These are phyloP conservation scores for Peromyscus nudipes DNA, from an alignment of 2,797 vertebrate genomes.

Conservation along the genomic window DNA sequence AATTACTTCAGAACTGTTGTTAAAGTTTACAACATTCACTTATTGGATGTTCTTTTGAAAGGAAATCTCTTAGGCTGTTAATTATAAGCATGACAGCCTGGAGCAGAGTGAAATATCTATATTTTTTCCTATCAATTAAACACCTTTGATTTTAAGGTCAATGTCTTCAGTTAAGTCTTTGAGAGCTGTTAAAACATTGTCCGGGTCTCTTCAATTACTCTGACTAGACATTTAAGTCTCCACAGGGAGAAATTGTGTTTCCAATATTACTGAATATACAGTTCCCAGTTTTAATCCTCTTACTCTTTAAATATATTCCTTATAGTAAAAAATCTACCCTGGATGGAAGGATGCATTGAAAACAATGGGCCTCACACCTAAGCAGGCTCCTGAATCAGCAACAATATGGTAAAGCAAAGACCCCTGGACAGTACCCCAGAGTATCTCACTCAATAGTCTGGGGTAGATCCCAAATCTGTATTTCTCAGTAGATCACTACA, in stretches of 20 bases:
- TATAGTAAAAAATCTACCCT: neutral
- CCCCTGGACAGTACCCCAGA: accelerated
- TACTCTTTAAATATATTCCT: neutral
- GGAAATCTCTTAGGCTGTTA: constrained; percentile 50
- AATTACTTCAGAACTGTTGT: constrained; percentile 74
- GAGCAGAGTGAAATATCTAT: constrained; percentile 57
- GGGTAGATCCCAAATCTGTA: accelerated
- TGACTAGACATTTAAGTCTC: constrained; percentile 32
- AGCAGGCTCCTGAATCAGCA: neutral
- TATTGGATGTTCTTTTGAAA: constrained; percentile 75
- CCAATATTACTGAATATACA: neutral
- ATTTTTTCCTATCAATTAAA: constrained; percentile 77
- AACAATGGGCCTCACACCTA: neutral
- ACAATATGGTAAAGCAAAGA: neutral
- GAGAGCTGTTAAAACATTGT: constrained; percentile 24
- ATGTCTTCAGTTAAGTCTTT: constrained; percentile 56
- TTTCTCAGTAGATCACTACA: neutral
- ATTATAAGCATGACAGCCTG: constrained; percentile 49
- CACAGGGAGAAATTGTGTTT: constrained; percentile 34
- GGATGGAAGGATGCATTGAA: neutral
- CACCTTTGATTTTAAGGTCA: constrained; percentile 76
- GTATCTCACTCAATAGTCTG: neutral
- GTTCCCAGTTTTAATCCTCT: neutral
- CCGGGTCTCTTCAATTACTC: constrained; percentile 46
- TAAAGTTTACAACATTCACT: constrained; percentile 68